phyloP scores from a whole-genome alignment of 2,113 vertebrate species.

The Gobio gobio region DNA sequence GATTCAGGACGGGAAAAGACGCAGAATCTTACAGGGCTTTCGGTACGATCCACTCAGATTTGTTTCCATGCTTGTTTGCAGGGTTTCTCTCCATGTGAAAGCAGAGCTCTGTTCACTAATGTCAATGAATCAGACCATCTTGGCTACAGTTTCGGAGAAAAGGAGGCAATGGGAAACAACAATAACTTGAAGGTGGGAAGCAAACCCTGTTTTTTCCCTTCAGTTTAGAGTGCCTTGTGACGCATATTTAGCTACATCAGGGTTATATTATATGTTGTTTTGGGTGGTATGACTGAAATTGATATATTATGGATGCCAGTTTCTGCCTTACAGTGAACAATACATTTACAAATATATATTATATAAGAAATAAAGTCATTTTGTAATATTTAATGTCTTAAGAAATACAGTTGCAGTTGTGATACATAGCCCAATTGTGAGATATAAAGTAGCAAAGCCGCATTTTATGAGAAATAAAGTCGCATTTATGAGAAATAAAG shows the following conservation, averaged over 20 bases:
- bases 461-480: background rate
- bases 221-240: background rate
- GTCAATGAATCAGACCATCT: slow-evolving; percentile 20
- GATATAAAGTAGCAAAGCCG: background rate
- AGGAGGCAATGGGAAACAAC: slow-evolving; percentile 34
- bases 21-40: slow-evolving; percentile 26
- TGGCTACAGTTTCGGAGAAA: slow-evolving; percentile 41
- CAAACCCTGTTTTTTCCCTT: background rate
- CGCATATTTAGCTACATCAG: background rate
- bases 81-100: slow-evolving; percentile 44
- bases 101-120: background rate
- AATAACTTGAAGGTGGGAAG: slow-evolving; percentile 40
- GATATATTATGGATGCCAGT: background rate
- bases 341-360: too few species aligned
- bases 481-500: background rate
- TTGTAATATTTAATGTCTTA: background rate
- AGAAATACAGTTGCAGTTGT: background rate
- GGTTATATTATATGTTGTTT: background rate
- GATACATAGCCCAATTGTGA: background rate
- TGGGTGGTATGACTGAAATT: background rate
- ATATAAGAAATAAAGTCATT: background rate
- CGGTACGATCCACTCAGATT: slow-evolving; percentile 23
- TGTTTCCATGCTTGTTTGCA: slow-evolving; percentile 15
- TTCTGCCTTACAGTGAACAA: background rate
- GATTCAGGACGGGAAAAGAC: slow-evolving; percentile 14